These are phyloP conservation scores for Trididemnum miniatum DNA, from an alignment of 23 tunicate species.

Conservation along the genomic window DNA sequence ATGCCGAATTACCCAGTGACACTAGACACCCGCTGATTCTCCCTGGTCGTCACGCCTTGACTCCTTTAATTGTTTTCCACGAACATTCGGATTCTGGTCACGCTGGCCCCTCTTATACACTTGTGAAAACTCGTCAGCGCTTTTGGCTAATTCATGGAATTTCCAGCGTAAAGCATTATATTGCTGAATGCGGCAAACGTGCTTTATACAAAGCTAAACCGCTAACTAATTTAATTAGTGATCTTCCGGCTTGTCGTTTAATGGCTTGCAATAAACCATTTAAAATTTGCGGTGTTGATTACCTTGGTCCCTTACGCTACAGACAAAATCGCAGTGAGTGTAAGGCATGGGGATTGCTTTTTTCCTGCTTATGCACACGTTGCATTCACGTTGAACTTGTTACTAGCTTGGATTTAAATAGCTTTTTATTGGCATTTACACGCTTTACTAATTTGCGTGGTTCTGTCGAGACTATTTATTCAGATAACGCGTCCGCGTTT, in stretches of 20 bases:
- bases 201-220: background rate
- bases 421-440: background rate
- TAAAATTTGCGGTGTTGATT: background rate
- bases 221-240: background rate
- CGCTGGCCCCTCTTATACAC: background rate
- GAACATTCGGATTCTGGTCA: too few species aligned
- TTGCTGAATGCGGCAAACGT: background rate
- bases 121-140: background rate
- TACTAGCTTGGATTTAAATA: background rate
- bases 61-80: too few species aligned
- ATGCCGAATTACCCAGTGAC: too few species aligned
- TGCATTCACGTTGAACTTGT: background rate
- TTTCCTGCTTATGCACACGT: background rate
- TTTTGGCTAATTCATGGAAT: background rate
- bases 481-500: background rate
- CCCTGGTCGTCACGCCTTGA: too few species aligned
- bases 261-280: background rate
- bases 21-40: too few species aligned
- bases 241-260: slow-evolving; percentile 5
- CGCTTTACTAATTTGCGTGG: slow-evolving; percentile 1
- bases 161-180: slow-evolving; percentile 12
- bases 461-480: background rate
- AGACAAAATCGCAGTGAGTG: slow-evolving; percentile 5
- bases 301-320: background rate
- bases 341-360: slow-evolving; percentile 5